Evolutionary conservation across 2,113 vertebrate genomes (phyloP), one percentile per base, ranked within the genome.

Genomic region (Cisticola juncidis): DNA sequence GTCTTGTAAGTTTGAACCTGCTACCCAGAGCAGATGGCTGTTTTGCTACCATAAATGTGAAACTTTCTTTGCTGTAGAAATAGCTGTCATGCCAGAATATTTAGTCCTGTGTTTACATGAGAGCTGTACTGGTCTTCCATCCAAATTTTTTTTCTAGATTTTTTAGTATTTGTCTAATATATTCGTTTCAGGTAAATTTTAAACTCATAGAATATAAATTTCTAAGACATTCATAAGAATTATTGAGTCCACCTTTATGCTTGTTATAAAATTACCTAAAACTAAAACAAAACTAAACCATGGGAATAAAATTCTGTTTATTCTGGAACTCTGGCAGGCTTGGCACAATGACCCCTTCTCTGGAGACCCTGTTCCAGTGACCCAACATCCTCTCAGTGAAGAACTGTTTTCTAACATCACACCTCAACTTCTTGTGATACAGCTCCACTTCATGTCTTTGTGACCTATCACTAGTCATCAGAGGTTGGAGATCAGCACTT

Each of bases 201-300:
- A 48, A 42, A 60, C 10, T 24, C 33, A 48, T 20, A 40, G 31
- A 76, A 16, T 74, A 26, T 18, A 45, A 3, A 4, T 35, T 45
- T 81, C 7, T 31, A 78, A 93, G 15, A 12, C 2, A 53, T 7
- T 2, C 4, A 16, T 24, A 61, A 42, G 17, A 20, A 42, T 70
- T 15, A 35, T 24, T 0, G 0, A 38, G 2, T 48, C 5, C 6
- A 53, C 6, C 7, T 65, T 25, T 12, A 18, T 11, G 5, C 3
- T 38, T 9, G 36, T 57, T 9, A 5, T 11, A 68, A 48, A 58
- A 48, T 44, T 3, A 48, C 23, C 28, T 81, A 35, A 53, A 93
- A 56, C 7, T 48, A 8, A 74, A 24, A 68, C 33, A 53, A 47
- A 36, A 4, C 17, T 54, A 26, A 83, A 18, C 2, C 7, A 20